Conservation (phyloP, 2,888 invertebrate species). For the Drosophila setosimentum region DNA sequence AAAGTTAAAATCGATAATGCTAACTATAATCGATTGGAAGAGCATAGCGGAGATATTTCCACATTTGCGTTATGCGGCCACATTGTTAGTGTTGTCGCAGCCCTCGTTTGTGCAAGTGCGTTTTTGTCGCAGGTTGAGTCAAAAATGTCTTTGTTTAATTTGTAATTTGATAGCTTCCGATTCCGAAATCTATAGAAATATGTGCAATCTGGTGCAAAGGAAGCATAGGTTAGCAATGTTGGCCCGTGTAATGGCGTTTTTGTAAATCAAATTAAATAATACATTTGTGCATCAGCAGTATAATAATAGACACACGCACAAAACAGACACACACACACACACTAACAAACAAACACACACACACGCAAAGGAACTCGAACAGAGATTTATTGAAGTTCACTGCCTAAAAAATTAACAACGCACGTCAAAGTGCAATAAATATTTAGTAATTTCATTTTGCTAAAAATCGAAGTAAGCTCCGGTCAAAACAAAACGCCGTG, state of each 20-base stretch:
- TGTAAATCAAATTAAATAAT: slow-evolving; percentile 13
- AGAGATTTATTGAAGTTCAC: slow-evolving; percentile 63
- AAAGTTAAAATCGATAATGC: background rate
- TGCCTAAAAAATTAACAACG: slow-evolving; percentile 44
- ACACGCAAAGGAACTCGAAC: slow-evolving; percentile 33
- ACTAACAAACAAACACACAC: slow-evolving; percentile 23
- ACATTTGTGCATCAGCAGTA: slow-evolving; percentile 54
- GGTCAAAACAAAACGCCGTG: slow-evolving; percentile 47
- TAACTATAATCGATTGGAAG: background rate
- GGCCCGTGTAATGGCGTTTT: slow-evolving; percentile 21
- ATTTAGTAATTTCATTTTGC: slow-evolving; percentile 34
- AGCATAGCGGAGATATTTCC: slow-evolving; percentile 11
- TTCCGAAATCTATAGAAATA: slow-evolving; percentile 42
- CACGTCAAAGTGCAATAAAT: slow-evolving; percentile 64
- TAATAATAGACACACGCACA: slow-evolving; percentile 68
- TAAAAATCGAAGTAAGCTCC: slow-evolving; percentile 57
- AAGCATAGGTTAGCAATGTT: slow-evolving; percentile 8
- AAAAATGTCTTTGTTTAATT: slow-evolving; percentile 61
- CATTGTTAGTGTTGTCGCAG: slow-evolving; percentile 55
- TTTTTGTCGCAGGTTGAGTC: slow-evolving; percentile 46
- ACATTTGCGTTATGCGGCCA: slow-evolving; percentile 14
- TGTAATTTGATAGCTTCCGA: slow-evolving; percentile 38
- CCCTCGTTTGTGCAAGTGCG: slow-evolving; percentile 60
- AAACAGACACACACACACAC: slow-evolving; percentile 27
- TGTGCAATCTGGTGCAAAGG: slow-evolving; percentile 36